Conservation (phyloP, 2,797 vertebrate genomes). For the Amniataba percoides region DNA sequence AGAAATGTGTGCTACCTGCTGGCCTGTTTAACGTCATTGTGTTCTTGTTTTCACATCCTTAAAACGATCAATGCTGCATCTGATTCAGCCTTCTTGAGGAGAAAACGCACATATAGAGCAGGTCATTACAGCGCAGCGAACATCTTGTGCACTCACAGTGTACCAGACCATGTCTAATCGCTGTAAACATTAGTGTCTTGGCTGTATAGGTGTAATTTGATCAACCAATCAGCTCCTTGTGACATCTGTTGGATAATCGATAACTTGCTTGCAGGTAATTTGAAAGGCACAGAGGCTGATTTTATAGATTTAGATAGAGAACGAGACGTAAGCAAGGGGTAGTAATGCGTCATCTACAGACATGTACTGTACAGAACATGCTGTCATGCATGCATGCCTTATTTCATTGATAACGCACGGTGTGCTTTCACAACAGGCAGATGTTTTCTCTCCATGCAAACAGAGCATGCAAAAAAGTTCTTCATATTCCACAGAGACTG, state of each 20-base stretch:
- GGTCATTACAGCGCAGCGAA: neutral
- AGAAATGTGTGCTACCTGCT: neutral
- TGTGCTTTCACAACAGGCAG: neutral
- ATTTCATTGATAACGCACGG: neutral
- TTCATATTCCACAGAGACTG: constrained; percentile 18
- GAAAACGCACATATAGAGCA: neutral
- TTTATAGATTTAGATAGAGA: neutral
- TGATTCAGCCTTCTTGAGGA: neutral
- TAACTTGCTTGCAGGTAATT: constrained; percentile 35
- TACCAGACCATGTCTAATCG: constrained; percentile 13
- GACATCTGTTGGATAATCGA: constrained; percentile 48
- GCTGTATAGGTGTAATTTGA: constrained; percentile 30
- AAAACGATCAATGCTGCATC: neutral
- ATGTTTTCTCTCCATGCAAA: neutral
- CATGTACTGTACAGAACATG: neutral
- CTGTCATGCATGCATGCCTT: neutral
- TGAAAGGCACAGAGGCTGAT: constrained; percentile 28
- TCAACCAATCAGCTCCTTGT: constrained; percentile 39
- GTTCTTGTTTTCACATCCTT: constrained; percentile 2
- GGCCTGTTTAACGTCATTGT: neutral
- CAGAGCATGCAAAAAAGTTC: neutral
- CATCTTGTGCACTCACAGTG: constrained; percentile 3
- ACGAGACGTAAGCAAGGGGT: neutral
- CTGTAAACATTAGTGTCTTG: constrained; percentile 22
- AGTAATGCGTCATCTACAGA: constrained; percentile 3